Conservation (phyloP, 2,113 vertebrate species). For the Tyrannus savana region DNA sequence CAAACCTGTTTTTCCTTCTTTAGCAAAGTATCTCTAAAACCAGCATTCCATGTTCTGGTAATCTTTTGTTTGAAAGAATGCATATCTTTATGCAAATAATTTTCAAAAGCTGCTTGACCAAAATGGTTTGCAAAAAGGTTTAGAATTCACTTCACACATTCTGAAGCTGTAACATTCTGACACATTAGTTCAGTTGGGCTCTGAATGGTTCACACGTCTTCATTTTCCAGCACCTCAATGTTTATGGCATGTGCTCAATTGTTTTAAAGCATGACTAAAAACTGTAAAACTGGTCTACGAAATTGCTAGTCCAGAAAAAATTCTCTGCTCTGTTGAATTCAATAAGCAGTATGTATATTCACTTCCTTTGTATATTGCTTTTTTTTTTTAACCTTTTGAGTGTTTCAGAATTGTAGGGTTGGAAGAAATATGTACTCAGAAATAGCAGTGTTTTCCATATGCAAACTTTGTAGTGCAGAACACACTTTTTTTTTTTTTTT, state of each 20-base stretch:
- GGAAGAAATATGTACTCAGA: slow-evolving; percentile 37
- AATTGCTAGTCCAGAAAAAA: slow-evolving; percentile 66
- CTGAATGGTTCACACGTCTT: slow-evolving; percentile 66
- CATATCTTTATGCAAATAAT: slow-evolving; percentile 50
- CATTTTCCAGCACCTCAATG: slow-evolving; percentile 62
- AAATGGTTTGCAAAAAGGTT: slow-evolving; percentile 37
- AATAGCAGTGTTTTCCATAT: slow-evolving; percentile 59
- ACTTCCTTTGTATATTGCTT: slow-evolving; percentile 51
- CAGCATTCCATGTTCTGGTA: not conserved
- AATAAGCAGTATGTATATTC: slow-evolving; percentile 50
- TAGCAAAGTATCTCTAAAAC: not conserved
- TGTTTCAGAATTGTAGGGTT: slow-evolving; percentile 63
- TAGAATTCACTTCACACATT: slow-evolving; percentile 68
- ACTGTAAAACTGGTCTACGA: slow-evolving; percentile 69
- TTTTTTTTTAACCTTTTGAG: slow-evolving; percentile 46
- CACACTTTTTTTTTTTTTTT: not conserved
- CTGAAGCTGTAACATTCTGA: slow-evolving; percentile 42
- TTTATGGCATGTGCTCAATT: slow-evolving; percentile 73
- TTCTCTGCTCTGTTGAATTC: slow-evolving; percentile 68
- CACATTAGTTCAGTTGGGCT: slow-evolving; percentile 64
- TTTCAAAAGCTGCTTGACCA: slow-evolving; percentile 27
- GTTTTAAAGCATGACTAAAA: slow-evolving; percentile 76
- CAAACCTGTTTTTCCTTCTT: not conserved
- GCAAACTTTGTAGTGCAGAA: slow-evolving; percentile 39
- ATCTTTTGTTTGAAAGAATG: slow-evolving; percentile 44